phyloP scores from a whole-genome alignment of 1,140 invertebrate species.

The Cydia strobilella region DNA sequence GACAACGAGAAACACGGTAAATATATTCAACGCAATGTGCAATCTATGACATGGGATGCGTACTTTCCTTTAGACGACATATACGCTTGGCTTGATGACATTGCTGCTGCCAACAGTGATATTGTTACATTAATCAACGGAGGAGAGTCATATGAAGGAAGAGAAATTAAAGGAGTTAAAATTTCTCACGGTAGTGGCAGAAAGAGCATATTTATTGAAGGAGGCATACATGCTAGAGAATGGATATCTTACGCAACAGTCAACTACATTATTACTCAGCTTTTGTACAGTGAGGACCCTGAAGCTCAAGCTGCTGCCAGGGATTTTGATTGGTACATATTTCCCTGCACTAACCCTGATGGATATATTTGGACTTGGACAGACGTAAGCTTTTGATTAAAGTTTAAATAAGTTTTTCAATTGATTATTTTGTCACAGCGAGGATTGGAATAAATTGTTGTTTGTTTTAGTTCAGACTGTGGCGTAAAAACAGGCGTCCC shows the following conservation, averaged over 20 bases:
- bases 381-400: not conserved
- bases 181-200: slow-evolving; percentile 71
- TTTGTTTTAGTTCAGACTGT: slow-evolving; percentile 79
- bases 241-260: slow-evolving; percentile 83
- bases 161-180: slow-evolving; percentile 81
- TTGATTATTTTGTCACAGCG: no score
- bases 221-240: slow-evolving; percentile 80
- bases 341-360: slow-evolving; percentile 80
- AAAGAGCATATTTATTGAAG: slow-evolving; percentile 62
- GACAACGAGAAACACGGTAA: slow-evolving; percentile 28
- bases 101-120: slow-evolving; percentile 65
- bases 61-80: slow-evolving; percentile 68
- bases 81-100: slow-evolving; percentile 48
- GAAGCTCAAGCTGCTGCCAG: slow-evolving; percentile 52
- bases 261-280: slow-evolving; percentile 80
- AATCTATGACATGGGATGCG: slow-evolving; percentile 52
- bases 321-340: slow-evolving; percentile 80
- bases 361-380: slow-evolving; percentile 71
- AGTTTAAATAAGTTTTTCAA: no score
- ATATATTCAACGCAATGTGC: slow-evolving; percentile 15
- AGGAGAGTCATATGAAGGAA: slow-evolving; percentile 78
- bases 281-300: slow-evolving; percentile 66
- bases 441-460: no score
- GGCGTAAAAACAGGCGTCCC: slow-evolving; percentile 84
- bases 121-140: slow-evolving; percentile 62